These are phyloP conservation scores for Catharus minimus DNA, from an alignment of 2,113 vertebrate genomes.

Conservation along the genomic window DNA sequence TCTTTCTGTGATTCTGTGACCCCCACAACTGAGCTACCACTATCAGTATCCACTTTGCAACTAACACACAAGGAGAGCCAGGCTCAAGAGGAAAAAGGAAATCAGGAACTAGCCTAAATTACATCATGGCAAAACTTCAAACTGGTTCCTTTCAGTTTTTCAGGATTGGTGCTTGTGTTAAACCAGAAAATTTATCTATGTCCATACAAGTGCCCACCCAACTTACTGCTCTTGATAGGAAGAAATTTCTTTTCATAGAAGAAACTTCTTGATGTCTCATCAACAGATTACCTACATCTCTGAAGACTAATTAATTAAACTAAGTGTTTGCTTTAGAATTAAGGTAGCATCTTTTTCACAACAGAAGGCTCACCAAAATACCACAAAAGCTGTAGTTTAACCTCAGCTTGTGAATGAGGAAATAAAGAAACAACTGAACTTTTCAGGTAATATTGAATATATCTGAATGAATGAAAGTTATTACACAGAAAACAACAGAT, in stretches of 20 bases:
- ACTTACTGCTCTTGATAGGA: neutral
- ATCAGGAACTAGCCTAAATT: neutral
- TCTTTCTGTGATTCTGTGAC: neutral
- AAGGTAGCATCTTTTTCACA: neutral
- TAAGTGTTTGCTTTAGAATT: constrained; percentile 14
- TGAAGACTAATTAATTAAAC: constrained; percentile 31
- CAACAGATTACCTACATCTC: neutral
- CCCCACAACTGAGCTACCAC: neutral
- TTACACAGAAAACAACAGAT: neutral
- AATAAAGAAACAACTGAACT: neutral
- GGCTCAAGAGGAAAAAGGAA: neutral
- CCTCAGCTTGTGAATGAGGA: neutral
- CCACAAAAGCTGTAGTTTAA: neutral
- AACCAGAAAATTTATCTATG: neutral
- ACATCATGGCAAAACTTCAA: neutral
- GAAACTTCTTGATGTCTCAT: constrained; percentile 5
- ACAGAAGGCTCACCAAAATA: neutral
- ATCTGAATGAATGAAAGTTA: neutral
- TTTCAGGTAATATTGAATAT: neutral
- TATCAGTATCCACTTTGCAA: neutral
- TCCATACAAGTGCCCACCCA: neutral
- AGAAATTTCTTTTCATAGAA: neutral
- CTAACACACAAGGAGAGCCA: neutral
- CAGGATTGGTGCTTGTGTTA: neutral
- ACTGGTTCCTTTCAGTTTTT: neutral